Evolutionary conservation across 2,797 vertebrate species (phyloP).

Genomic region (Buceros bicornis): DNA sequence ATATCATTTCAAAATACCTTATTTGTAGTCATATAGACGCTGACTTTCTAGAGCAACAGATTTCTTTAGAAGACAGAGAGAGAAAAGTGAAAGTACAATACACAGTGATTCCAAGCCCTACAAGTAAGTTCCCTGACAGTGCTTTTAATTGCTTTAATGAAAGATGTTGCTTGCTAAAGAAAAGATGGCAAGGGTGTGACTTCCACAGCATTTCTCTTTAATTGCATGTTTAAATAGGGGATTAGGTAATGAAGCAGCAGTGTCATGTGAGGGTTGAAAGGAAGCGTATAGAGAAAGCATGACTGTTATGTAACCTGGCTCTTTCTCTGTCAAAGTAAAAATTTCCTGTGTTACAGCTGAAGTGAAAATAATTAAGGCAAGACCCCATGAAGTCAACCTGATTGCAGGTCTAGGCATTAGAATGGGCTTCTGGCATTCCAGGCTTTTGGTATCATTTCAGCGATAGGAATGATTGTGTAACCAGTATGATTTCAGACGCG

Average conservation of each 20-base stretch:
- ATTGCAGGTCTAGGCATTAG: background rate
- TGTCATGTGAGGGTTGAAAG: conserved; percentile 18
- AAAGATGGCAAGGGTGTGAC: conserved; percentile 4
- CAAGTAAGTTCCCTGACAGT: background rate
- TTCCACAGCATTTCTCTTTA: background rate
- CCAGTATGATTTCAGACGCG: background rate
- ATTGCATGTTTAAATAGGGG: background rate
- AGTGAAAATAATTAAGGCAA: background rate
- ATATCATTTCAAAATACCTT: background rate
- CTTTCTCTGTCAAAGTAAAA: background rate
- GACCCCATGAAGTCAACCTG: background rate
- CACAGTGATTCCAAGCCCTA: background rate
- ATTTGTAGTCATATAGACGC: background rate
- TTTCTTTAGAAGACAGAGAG: background rate
- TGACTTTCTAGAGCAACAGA: background rate
- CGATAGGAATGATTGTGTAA: background rate
- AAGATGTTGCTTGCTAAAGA: background rate
- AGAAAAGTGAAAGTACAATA: background rate
- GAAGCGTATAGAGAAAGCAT: background rate
- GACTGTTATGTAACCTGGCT: background rate
- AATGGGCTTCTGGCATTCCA: background rate
- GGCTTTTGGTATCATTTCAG: background rate
- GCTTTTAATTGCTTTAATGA: background rate
- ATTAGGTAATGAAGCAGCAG: background rate
- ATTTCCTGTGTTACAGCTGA: conserved; percentile 8